These are phyloP conservation scores for Puntigrus tetrazona DNA, from an alignment of 2,113 vertebrate genomes.

Conservation along the genomic window DNA sequence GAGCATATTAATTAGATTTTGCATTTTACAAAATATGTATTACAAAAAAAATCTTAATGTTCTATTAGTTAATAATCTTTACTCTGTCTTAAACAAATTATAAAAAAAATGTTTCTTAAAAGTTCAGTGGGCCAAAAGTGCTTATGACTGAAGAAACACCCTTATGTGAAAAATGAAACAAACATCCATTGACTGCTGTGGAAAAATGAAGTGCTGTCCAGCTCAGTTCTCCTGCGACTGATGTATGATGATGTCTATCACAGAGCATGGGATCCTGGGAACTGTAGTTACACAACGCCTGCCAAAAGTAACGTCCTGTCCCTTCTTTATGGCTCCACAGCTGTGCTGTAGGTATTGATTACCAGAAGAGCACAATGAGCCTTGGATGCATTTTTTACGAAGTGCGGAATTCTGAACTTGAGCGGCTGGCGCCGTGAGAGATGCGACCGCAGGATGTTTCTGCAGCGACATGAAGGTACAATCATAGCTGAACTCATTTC, in stretches of 20 bases:
- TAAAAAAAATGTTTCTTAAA: not conserved
- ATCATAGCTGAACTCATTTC: constrained; percentile 3
- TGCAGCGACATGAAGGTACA: constrained; percentile 1
- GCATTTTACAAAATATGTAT: not conserved
- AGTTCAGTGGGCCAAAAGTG: not conserved
- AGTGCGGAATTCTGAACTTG: constrained; percentile 74
- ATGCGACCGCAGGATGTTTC: constrained; percentile 19
- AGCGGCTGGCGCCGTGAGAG: constrained; percentile 61
- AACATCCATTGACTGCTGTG: too few species aligned
- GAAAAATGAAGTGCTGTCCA: not conserved
- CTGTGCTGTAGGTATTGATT: constrained; percentile 77
- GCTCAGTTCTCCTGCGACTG: not conserved
- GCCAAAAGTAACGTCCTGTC: constrained; percentile 17
- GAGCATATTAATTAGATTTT: not conserved
- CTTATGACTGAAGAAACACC: not conserved
- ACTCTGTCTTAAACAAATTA: not conserved
- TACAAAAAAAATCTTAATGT: not conserved
- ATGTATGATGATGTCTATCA: not conserved
- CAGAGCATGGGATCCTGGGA: constrained; percentile 44
- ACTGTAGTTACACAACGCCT: constrained; percentile 33
- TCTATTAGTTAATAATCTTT: not conserved
- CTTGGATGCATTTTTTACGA: constrained; percentile 66
- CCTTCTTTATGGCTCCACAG: constrained; percentile 71
- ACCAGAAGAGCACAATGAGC: constrained; percentile 61
- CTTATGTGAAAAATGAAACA: not conserved